Evolutionary conservation across 2,113 vertebrate genomes (phyloP), one percentile per base, ranked within the genome.

Genomic region (Daphoenositta chrysoptera): DNA sequence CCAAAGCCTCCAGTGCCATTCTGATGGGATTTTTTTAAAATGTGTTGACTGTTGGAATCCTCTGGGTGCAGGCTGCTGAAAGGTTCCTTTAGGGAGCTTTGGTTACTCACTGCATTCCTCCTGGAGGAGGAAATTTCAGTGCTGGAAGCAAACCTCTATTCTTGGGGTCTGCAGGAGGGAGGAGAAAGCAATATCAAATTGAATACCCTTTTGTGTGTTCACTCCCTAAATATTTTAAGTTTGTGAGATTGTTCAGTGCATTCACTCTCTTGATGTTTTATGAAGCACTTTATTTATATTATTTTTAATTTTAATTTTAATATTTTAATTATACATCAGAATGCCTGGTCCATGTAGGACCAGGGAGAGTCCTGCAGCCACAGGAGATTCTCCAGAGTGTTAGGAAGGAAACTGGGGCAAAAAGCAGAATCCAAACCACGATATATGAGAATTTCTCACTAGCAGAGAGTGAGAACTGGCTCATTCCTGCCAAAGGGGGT

Each of bases 291-390:
- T 23, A 13, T 85, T 94, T 44, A 31, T 7, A 15, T 42, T 40
- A 21, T 37, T 22, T 53, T 10, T 9, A 15, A 27, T 48, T 47
- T n/a, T n/a, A n/a, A n/a, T n/a, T n/a, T n/a, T n/a, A n/a, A n/a
- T n/a, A n/a, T n/a, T n/a, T n/a, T 9, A 15, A 27, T 48, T 47
- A 10, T 27, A 9, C 45, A 30, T 50, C 42, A 26, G 66, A 87
- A 37, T 54, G 18, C n/a, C n/a, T n/a, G n/a, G n/a, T n/a, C n/a
- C 7, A 0, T 8, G 13, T 5, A 20, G 66, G 69, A 42, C 24
- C 60, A 39, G 45, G 8, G 60, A 22, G 54, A 56, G 17, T 31
- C 53, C 53, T 81, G 33, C 44, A 72, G n/a, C 15, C 42, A 23
- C 30, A 21, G 57, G 50, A 71, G 24, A 23, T 45, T 85, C 33